Conservation (phyloP, 2,888 invertebrate genomes). For the Cosmopolites sordidus region DNA sequence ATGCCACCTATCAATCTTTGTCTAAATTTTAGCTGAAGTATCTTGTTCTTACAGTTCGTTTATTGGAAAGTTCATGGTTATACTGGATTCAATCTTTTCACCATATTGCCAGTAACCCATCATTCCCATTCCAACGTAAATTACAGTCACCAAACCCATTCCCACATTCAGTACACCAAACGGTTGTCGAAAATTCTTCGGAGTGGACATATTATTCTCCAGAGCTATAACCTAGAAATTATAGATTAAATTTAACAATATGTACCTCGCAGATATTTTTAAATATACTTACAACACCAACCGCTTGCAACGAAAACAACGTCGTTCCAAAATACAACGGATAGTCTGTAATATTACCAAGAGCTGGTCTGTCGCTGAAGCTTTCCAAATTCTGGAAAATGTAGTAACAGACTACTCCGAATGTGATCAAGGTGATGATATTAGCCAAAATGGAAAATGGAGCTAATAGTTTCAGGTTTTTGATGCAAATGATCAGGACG, state of each 20-base stretch:
- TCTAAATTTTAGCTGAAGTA: too few relatives aligned
- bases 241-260: background rate
- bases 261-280: background rate
- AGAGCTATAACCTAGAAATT: constrained; percentile 73
- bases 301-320: constrained; percentile 93
- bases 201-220: constrained; percentile 86
- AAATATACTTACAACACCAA: constrained; percentile 71
- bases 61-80: constrained; percentile 76
- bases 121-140: constrained; percentile 77
- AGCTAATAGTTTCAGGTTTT: constrained; percentile 81
- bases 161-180: constrained; percentile 79
- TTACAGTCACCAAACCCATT: constrained; percentile 69
- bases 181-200: constrained; percentile 69
- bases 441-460: constrained; percentile 90
- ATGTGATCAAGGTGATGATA: constrained; percentile 73
- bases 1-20: too few relatives aligned
- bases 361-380: constrained; percentile 58
- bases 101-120: constrained; percentile 83
- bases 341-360: constrained; percentile 64
- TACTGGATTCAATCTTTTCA: constrained; percentile 61
- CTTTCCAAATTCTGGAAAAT: constrained; percentile 69
- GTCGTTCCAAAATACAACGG: constrained; percentile 96
- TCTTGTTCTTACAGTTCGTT: constrained; percentile 51
- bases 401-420: constrained; percentile 82
- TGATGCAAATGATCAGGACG: constrained; percentile 75